Evolutionary conservation across 1,140 invertebrate genomes (phyloP), one percentile per base, ranked within the genome.

Genomic region (Caenorhabditis elegans): DNA sequence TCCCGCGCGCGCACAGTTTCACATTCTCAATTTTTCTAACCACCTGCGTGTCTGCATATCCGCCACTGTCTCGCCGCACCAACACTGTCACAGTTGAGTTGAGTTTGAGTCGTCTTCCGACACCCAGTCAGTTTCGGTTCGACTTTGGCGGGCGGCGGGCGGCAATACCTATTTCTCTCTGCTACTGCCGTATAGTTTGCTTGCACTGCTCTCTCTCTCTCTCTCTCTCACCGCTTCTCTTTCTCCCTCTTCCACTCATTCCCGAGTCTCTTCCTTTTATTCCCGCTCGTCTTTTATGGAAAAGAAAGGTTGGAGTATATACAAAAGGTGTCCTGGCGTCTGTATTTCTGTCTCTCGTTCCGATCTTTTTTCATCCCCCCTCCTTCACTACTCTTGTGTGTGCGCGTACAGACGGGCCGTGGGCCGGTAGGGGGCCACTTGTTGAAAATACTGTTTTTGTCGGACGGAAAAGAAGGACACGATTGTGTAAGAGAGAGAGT

Each of bases 101-200:
- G 31, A 34, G 15, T 70, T 43, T 36, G 60, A 43, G 24, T 76
- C 75, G 36, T 70, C 46, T 8, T 22, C 43, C 24, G 34, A 48
- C 31, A 60, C 55, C 55, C 26, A 70, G 60, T 70, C 60, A 70
- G 60, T 70, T 70, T 70, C 60, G 60, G 60, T 70, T 70, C n/a
- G 34, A 22, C 60, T 70, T 70, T 70, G 60, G 34, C 60, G 60
- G 60, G 34, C 34, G 60, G 4, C n/a, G 26, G 55, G 55, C 55
- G 55, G 19, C 55, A 34, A 22, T 39, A 6, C 26, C 39, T n/a
- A 36, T 76, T 39, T 47, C 31, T 31, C 28, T 11, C 22, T 22
- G 31, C 60, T 19, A 22, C n/a, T 47, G 19, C 75, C 17, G 43
- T 49, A 77, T 77, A 77, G 43, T 47, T 77, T 77, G 43, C 47